Evolutionary conservation across 2,113 vertebrate species (phyloP).

Genomic region (Ophthalmolycus amberensis): DNA sequence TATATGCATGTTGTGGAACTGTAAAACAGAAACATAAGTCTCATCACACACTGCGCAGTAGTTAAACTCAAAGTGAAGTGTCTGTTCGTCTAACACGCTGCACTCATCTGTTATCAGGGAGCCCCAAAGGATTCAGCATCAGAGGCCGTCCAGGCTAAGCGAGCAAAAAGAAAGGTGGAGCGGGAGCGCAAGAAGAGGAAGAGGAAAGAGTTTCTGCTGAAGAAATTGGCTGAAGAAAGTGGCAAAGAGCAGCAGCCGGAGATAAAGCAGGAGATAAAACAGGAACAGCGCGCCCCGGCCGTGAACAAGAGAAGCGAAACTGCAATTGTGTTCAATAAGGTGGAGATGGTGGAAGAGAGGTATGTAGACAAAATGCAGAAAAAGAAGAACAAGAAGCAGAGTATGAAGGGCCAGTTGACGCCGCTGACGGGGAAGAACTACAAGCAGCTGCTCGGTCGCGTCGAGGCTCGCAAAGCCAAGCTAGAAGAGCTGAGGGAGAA

Average conservation of each 20-base stretch:
- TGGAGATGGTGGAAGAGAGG: slow-evolving; percentile 83
- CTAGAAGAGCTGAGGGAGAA: slow-evolving; percentile 88
- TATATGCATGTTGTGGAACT: no score
- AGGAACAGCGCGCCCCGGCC: slow-evolving; percentile 28
- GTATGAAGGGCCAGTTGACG: slow-evolving; percentile 88
- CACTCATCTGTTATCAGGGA: slow-evolving; percentile 74
- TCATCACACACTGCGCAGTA: neutral
- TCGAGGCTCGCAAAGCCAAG: slow-evolving; percentile 86
- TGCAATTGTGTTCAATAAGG: slow-evolving; percentile 88
- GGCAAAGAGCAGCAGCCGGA: slow-evolving; percentile 19
- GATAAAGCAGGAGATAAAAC: slow-evolving; percentile 37
- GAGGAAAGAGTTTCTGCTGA: slow-evolving; percentile 87
- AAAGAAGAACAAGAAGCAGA: slow-evolving; percentile 85
- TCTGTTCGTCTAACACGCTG: neutral
- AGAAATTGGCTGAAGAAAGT: slow-evolving; percentile 82
- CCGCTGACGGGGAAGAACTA: slow-evolving; percentile 93
- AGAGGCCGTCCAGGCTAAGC: slow-evolving; percentile 86
- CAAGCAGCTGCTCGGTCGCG: slow-evolving; percentile 91
- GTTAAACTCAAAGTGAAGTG: neutral
- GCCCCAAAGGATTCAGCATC: slow-evolving; percentile 77
- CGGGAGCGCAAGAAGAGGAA: slow-evolving; percentile 93
- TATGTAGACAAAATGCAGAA: slow-evolving; percentile 82
- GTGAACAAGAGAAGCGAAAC: slow-evolving; percentile 60
- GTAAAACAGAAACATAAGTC: no score
- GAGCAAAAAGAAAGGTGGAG: slow-evolving; percentile 89